Conservation (phyloP, 2,797 vertebrate species). For the Protosalanx chinensis region DNA sequence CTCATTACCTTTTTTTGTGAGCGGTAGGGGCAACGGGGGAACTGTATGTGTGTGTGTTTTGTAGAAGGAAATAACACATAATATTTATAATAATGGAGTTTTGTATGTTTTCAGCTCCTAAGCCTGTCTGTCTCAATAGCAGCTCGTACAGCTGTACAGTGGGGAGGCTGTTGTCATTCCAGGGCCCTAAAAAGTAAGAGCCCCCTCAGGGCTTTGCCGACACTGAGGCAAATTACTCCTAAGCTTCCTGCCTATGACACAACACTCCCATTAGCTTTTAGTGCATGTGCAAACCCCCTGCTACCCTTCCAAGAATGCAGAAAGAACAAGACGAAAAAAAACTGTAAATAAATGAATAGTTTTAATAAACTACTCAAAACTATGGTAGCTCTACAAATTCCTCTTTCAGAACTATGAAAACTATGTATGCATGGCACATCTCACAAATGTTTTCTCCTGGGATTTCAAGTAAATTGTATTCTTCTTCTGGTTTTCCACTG, state of each 20-base stretch:
- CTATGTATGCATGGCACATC: not conserved
- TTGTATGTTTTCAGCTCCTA: conserved; percentile 19
- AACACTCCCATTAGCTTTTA: conserved; percentile 42
- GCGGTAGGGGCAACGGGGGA: not conserved
- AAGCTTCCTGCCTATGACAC: conserved; percentile 50
- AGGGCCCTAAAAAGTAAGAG: conserved; percentile 44
- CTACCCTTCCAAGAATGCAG: conserved; percentile 17
- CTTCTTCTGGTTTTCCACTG: not conserved
- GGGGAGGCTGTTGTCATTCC: conserved; percentile 5
- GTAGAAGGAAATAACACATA: conserved; percentile 53
- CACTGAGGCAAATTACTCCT: conserved; percentile 41
- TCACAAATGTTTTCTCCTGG: not conserved
- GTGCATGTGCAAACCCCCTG: conserved; percentile 19
- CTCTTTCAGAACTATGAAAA: conserved; percentile 2
- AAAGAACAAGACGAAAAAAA: conserved; percentile 13
- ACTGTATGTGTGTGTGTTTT: not conserved
- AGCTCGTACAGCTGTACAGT: not conserved
- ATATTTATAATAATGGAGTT: conserved; percentile 47
- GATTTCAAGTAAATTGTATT: not conserved
- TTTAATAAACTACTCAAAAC: not conserved
- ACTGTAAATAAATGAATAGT: not conserved
- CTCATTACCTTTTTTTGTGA: not conserved
- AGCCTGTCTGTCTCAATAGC: not conserved
- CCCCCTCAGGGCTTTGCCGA: conserved; percentile 38
- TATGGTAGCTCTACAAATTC: not conserved